phyloP scores from a whole-genome alignment of 2,797 vertebrate genomes.

The Takifugu ocellatus region DNA sequence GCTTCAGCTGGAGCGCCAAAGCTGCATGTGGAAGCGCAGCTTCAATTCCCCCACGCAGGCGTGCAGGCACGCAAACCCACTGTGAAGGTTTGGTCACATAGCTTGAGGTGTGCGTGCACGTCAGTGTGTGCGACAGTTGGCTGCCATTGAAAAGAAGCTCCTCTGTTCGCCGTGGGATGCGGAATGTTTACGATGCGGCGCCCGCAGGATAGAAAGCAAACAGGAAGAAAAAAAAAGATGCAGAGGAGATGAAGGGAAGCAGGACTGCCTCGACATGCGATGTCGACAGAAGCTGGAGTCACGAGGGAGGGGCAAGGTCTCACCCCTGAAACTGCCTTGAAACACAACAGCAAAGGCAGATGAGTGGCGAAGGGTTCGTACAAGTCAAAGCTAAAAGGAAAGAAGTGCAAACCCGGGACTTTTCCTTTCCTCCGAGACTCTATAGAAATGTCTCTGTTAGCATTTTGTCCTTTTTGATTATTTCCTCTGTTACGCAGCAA shows the following conservation, averaged over 20 bases:
- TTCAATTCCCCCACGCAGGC: not conserved
- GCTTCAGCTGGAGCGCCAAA: too few relatives aligned
- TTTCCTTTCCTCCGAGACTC: constrained; percentile 14
- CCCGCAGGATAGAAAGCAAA: constrained; percentile 38
- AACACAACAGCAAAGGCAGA: constrained; percentile 2
- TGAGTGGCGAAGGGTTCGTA: constrained; percentile 4
- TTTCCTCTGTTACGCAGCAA: constrained; percentile 27
- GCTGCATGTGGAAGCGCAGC: constrained; percentile 8
- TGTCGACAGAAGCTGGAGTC: constrained; percentile 2
- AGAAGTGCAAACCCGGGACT: constrained; percentile 12
- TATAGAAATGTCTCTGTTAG: constrained; percentile 15
- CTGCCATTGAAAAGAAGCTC: constrained; percentile 40
- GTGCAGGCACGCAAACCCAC: constrained; percentile 2
- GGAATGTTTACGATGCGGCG: constrained; percentile 35
- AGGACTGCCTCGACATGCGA: not conserved
- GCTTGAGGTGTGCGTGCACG: constrained; percentile 27
- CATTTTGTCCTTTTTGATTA: constrained; percentile 40
- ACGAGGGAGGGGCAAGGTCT: constrained; percentile 22
- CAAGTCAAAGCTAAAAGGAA: constrained; percentile 14
- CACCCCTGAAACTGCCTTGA: constrained; percentile 19
- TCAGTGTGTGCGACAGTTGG: constrained; percentile 40
- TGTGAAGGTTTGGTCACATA: constrained; percentile 32
- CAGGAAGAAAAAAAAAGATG: constrained; percentile 3
- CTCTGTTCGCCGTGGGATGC: constrained; percentile 30
- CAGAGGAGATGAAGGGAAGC: constrained; percentile 25